phyloP scores from a whole-genome alignment of 1,140 invertebrate genomes.

The Notospermus geniculatus region DNA sequence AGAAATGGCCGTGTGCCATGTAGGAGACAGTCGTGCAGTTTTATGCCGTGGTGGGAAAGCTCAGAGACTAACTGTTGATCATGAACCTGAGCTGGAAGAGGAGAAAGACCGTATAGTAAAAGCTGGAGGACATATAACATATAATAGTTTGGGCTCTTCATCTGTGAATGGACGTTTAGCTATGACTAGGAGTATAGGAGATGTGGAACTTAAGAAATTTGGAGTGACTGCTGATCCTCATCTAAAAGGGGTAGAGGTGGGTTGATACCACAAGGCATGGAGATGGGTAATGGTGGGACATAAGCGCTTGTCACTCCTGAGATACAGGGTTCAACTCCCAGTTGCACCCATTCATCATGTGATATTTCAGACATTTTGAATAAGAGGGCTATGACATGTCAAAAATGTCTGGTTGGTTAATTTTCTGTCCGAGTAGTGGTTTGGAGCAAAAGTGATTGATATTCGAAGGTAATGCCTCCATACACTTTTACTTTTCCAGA shows the following conservation, averaged over 20 bases:
- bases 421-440: too few species aligned
- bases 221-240: slow-evolving; percentile 61
- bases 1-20: slow-evolving; percentile 59
- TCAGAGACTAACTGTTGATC: slow-evolving; percentile 58
- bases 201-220: slow-evolving; percentile 60
- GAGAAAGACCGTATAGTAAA: slow-evolving; percentile 36
- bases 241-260: slow-evolving; percentile 53
- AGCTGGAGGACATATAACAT: slow-evolving; percentile 40
- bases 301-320: too few species aligned
- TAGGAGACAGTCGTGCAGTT: slow-evolving; percentile 61
- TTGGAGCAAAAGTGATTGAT: too few species aligned
- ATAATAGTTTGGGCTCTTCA: slow-evolving; percentile 55
- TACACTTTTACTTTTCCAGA: slow-evolving; percentile 40
- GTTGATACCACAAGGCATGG: too few species aligned
- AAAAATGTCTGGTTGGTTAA: too few species aligned
- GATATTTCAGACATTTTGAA: too few species aligned
- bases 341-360: too few species aligned
- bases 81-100: slow-evolving; percentile 53
- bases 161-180: slow-evolving; percentile 59
- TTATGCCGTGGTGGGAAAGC: slow-evolving; percentile 59
- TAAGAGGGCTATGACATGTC: too few species aligned
- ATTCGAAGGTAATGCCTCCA: slow-evolving; percentile 12
- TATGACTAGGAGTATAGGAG: slow-evolving; percentile 64
- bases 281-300: too few species aligned
- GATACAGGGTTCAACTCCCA: too few species aligned